Evolutionary conservation across 2,113 vertebrate genomes (phyloP), one percentile per base, ranked within the genome.

Genomic region (Elanoides forficatus): DNA sequence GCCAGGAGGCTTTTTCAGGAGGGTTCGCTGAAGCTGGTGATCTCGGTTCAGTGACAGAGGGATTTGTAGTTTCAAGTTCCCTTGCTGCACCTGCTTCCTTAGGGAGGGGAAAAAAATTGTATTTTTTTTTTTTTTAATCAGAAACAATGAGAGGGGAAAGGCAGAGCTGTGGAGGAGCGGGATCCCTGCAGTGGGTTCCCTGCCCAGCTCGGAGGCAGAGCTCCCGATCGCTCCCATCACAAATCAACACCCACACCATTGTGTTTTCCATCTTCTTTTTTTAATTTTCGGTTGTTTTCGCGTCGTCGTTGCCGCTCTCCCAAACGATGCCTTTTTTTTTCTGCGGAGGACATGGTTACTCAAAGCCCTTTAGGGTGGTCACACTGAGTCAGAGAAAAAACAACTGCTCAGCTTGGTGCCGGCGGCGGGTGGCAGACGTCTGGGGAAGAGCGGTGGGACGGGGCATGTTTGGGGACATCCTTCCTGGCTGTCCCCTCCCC

Each of bases 401-500:
- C 88, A 48, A 14, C 66, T 18, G 58, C 88, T 50, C 38, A 4
- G 50, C 78, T 71, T 0, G 0, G 40, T 1, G 32, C 36, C 0
- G 1, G 62, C 2, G 2, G 81, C 2, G 13, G 10, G 43, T 43
- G 36, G 27, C 10, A 32, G 72, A 23, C 0, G 1, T 10, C n/a
- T 68, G 29, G 40, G 40, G 40, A 50, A 32, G 18, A 48, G 50
- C 0, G 0, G 14, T 68, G 80, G 83, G 68, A 76, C 23, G 30
- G 74, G 62, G 40, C 7, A 8, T 0, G 0, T 21, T 29, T 1
- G 6, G 70, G 65, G 53, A 47, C 53, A n/a, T 22, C 50, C 85
- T 66, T 66, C 42, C 36, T 71, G 67, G 47, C 17, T 3, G 4
- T 17, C 43, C 52, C n/a, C 47, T 58, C 27, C 71, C 38, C 4